Evolutionary conservation across 2,113 vertebrate species (phyloP), one percentile per base, ranked within the genome.

Genomic region (Ia io): DNA sequence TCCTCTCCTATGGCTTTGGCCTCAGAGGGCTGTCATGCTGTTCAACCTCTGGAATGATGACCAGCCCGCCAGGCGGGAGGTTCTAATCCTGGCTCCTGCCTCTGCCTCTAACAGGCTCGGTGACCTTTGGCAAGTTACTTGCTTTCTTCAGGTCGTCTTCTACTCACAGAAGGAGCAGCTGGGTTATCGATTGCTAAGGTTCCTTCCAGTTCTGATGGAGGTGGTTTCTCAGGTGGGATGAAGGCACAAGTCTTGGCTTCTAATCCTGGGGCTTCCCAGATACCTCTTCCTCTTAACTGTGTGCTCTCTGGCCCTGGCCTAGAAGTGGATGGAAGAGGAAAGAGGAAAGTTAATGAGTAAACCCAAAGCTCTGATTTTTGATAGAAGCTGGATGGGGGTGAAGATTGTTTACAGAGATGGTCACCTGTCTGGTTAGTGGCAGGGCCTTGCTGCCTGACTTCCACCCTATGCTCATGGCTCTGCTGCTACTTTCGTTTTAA

Each of bases 271-370:
- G 12, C 28, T 76, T 79, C 17, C 82, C 84, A 69, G 9, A 70
- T 30, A 16, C 18, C 8, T 82, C 35, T 30, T 53, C 30, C 47
- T 65, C 28, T 86, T 28, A 13, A 13, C 59, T 44, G 77, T 47
- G 79, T 28, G 44, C 40, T 51, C 65, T 70, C 32, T 93, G 77
- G 69, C n/a, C 69, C 53, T 79, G 69, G 28, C 56, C 73, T 51
- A 7, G 71, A 73, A 53, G 69, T n/a, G 30, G 63, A 37, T 6
- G 30, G 61, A 47, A 30, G 73, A 90, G 32, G 28, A 59, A 40
- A 40, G 83, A 35, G 9, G 20, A n/a, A 35, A 76, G 96, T 97
- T 95, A 94, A 93, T 87, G 51, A 93, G 42, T 95, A 88, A 91
- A 91, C 90, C 1, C 2, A 6, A 67, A 22, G 73, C 47, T 17